These are phyloP conservation scores for human DNA, from an alignment of 2,113 vertebrate genomes.

Conservation along the genomic window DNA sequence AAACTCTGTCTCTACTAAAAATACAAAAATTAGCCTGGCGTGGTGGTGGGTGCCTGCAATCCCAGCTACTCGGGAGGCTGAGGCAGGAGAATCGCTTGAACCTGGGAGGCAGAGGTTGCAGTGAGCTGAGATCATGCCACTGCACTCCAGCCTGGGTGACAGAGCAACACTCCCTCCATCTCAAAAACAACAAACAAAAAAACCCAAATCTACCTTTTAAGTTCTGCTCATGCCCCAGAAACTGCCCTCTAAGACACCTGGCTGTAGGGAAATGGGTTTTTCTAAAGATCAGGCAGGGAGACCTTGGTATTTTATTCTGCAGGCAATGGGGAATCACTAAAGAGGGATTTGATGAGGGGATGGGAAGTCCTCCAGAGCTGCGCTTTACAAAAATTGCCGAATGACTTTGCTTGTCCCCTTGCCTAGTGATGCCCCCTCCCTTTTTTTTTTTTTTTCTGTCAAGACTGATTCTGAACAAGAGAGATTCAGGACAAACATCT, in stretches of 20 bases:
- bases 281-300: background rate
- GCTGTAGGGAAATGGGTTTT: background rate
- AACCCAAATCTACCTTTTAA: background rate
- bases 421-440: background rate
- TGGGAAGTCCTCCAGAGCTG: background rate
- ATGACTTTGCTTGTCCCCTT: background rate
- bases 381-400: background rate
- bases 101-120: no score
- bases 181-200: no score
- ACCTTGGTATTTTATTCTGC: background rate
- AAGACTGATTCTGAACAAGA: conserved; percentile 14
- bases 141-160: no score
- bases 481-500: background rate
- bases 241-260: background rate
- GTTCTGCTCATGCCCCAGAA: no score
- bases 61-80: no score
- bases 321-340: background rate
- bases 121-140: no score
- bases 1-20: no score
- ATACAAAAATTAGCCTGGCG: no score
- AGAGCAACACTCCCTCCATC: no score
- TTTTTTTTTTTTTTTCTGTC: background rate
- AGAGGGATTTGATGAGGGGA: background rate
- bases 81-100: no score
- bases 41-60: no score